A percentile compares a stretch with the other conserved stretches of the same genome.
phyloP scores from a whole-genome alignment of 2,888 invertebrate species.

The Tethea ocularis region DNA sequence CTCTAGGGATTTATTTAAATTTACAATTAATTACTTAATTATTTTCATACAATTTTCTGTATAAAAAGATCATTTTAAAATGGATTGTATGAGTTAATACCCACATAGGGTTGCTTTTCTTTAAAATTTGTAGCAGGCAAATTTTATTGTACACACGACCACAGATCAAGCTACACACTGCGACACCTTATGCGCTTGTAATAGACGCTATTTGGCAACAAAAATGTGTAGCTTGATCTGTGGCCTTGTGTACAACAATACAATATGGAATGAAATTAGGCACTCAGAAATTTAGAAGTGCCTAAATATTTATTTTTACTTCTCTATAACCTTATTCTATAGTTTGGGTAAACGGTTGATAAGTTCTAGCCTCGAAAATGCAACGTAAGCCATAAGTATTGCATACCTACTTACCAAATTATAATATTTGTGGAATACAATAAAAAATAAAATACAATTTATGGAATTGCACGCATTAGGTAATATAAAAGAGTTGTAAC shows the following conservation, averaged over 20 bases:
- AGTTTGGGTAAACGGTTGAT: not conserved
- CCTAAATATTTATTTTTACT: not conserved
- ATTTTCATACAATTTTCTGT: conserved; percentile 4
- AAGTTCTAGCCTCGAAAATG: not conserved
- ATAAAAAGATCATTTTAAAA: not conserved
- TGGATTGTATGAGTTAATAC: not conserved
- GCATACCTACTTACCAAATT: not conserved
- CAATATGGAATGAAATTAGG: not conserved
- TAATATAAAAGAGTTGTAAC: not conserved
- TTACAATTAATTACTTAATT: conserved; percentile 18
- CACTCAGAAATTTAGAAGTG: not conserved
- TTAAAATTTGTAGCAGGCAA: not conserved
- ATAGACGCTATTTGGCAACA: no score
- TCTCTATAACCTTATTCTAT: not conserved
- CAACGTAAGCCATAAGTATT: not conserved
- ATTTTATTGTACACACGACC: not conserved
- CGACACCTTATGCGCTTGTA: no score
- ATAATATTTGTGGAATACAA: no score
- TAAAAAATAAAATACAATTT: not conserved
- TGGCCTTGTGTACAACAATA: no score
- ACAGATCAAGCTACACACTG: no score
- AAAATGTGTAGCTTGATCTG: no score
- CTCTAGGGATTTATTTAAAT: conserved; percentile 18
- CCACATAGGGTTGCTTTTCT: not conserved
- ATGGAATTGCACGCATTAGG: not conserved